Evolutionary conservation across 2,113 vertebrate genomes (phyloP).

Genomic region (Hepsetus odoe): DNA sequence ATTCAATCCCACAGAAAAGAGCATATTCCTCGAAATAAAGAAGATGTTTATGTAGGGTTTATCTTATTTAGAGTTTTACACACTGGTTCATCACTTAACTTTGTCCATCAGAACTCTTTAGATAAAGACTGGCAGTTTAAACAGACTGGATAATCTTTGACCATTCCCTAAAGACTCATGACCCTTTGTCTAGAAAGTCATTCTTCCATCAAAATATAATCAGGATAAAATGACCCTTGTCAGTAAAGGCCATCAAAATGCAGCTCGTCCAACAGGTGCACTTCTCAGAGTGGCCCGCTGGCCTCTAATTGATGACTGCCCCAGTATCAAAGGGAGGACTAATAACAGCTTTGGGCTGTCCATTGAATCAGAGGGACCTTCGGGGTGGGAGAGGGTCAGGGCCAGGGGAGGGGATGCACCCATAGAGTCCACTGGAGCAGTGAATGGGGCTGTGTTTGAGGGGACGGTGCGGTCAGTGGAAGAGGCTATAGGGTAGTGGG

Average conservation of each 20-base stretch:
- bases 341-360: slow-evolving; percentile 62
- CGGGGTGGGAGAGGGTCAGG: slow-evolving; percentile 68
- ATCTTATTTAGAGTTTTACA: no score
- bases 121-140: slow-evolving; percentile 1
- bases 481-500: slow-evolving; percentile 38
- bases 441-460: slow-evolving; percentile 67
- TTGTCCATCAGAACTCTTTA: neutral
- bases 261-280: slow-evolving; percentile 61
- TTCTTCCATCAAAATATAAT: slow-evolving; percentile 40
- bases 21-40: no score
- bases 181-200: slow-evolving; percentile 10
- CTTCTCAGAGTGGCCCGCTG: slow-evolving; percentile 48
- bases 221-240: slow-evolving; percentile 34
- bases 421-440: slow-evolving; percentile 60
- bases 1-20: no score
- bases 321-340: slow-evolving; percentile 67
- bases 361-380: slow-evolving; percentile 60
- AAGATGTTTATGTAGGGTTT: no score
- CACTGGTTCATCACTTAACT: neutral
- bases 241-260: slow-evolving; percentile 37
- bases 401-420: slow-evolving; percentile 63
- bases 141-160: slow-evolving; percentile 5
- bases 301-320: slow-evolving; percentile 62
- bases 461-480: slow-evolving; percentile 34
- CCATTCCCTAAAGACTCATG: slow-evolving; percentile 14